Percentiles rank a stretch among this genome's conserved stretches.
phyloP scores from a whole-genome alignment of 2,888 invertebrate genomes.

The Blera fallax region DNA sequence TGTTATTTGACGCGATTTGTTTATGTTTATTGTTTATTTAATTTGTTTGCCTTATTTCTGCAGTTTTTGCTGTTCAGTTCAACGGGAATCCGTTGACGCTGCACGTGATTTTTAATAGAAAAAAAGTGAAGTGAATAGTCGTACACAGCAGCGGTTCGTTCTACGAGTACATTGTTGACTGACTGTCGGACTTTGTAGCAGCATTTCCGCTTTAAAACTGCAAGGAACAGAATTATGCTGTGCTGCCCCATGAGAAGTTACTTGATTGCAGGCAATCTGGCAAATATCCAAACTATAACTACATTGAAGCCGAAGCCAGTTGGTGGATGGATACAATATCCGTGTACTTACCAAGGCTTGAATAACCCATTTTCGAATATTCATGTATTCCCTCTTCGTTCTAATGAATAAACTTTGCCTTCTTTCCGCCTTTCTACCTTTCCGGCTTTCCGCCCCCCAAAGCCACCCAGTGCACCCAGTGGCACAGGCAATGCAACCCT shows the following conservation, averaged over 20 bases:
- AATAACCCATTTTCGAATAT: conserved; percentile 63
- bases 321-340: not conserved
- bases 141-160: no score
- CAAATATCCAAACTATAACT: conserved; percentile 42
- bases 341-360: conserved; percentile 53
- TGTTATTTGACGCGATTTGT: not conserved
- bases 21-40: not conserved
- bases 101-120: conserved; percentile 1
- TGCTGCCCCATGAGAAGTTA: conserved; percentile 59
- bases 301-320: conserved; percentile 27
- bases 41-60: no score
- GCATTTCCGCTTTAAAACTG: not conserved
- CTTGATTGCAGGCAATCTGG: conserved; percentile 60
- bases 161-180: no score
- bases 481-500: not conserved
- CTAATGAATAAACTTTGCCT: conserved; percentile 66
- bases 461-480: not conserved
- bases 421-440: not conserved
- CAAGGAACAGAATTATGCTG: not conserved
- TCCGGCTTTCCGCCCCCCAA: no score
- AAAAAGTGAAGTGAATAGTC: not conserved
- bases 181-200: no score
- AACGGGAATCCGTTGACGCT: not conserved
- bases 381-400: conserved; percentile 67
- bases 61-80: not conserved